Percentiles rank a stretch among this genome's conserved stretches.
Conservation (phyloP, 2,113 vertebrate genomes). For the Pogonocichla stellata region DNA sequence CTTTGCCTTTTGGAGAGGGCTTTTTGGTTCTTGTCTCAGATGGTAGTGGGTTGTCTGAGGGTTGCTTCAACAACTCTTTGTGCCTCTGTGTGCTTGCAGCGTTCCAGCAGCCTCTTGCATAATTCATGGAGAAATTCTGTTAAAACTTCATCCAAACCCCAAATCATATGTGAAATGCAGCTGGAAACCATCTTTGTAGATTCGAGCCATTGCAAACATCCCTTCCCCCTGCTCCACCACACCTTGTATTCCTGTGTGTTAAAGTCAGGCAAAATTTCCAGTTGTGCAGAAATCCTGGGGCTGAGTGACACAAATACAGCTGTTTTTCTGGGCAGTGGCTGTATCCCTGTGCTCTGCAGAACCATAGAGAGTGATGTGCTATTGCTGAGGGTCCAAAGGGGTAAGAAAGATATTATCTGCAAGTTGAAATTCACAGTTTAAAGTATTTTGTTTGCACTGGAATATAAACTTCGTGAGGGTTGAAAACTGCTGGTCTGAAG, state of each 20-base stretch:
- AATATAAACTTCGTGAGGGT: background rate
- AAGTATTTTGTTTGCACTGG: background rate
- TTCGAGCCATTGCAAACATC: conserved; percentile 15
- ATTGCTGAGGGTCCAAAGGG: background rate
- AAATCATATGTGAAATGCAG: conserved; percentile 51
- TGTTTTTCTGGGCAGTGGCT: background rate
- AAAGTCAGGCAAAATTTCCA: background rate
- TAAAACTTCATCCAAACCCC: conserved; percentile 43
- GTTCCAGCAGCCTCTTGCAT: conserved; percentile 49
- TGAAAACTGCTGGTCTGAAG: background rate
- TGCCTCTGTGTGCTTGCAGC: conserved; percentile 18
- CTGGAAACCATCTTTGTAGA: conserved; percentile 38
- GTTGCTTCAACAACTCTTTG: conserved; percentile 19
- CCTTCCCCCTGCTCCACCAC: background rate
- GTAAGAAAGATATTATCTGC: background rate
- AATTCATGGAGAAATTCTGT: conserved; percentile 59
- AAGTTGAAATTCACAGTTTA: background rate
- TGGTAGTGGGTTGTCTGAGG: conserved; percentile 15
- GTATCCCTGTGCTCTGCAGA: background rate
- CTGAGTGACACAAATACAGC: background rate
- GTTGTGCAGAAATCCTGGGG: background rate
- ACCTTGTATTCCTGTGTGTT: conserved; percentile 13
- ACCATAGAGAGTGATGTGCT: background rate
- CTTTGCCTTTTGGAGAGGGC: background rate
- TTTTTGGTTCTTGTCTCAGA: background rate